phyloP scores from a whole-genome alignment of 2,797 vertebrate genomes.

The Distichodus sexfasciatus region DNA sequence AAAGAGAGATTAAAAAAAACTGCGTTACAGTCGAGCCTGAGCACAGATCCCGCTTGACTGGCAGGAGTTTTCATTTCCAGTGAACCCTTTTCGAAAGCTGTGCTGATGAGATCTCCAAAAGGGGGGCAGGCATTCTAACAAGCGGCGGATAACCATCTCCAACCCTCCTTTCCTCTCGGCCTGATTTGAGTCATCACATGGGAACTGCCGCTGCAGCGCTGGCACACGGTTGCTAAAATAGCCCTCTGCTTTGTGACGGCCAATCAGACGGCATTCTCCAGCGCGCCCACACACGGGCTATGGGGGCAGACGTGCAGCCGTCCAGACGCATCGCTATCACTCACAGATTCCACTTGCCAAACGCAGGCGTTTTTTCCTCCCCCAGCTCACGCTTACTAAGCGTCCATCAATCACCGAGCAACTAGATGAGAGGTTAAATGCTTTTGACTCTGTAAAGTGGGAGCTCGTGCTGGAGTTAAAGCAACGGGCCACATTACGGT shows the following conservation, averaged over 20 bases:
- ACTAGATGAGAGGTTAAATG: neutral
- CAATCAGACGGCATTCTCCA: conserved; percentile 56
- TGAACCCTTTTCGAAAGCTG: conserved; percentile 41
- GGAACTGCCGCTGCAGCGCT: conserved; percentile 58
- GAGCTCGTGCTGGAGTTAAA: too few relatives aligned
- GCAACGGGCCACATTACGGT: too few relatives aligned
- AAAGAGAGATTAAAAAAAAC: neutral
- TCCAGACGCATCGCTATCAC: conserved; percentile 28
- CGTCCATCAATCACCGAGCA: neutral
- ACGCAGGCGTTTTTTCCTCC: neutral
- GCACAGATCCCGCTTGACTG: conserved; percentile 51
- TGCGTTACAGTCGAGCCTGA: conserved; percentile 21
- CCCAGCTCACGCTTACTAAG: neutral
- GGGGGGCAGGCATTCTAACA: conserved; percentile 27
- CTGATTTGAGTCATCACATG: conserved; percentile 58
- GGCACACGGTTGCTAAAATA: conserved; percentile 58
- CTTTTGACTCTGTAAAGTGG: too few relatives aligned
- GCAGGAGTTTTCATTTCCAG: conserved; percentile 46
- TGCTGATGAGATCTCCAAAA: conserved; percentile 29
- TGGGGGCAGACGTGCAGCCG: conserved; percentile 24
- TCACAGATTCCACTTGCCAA: conserved; percentile 25
- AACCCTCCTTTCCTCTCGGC: conserved; percentile 41
- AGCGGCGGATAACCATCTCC: conserved; percentile 55
- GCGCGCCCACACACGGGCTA: conserved; percentile 17
- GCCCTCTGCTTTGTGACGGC: conserved; percentile 54